phyloP scores from a whole-genome alignment of 2,888 invertebrate species.

The Macrosoma leucophasiata region DNA sequence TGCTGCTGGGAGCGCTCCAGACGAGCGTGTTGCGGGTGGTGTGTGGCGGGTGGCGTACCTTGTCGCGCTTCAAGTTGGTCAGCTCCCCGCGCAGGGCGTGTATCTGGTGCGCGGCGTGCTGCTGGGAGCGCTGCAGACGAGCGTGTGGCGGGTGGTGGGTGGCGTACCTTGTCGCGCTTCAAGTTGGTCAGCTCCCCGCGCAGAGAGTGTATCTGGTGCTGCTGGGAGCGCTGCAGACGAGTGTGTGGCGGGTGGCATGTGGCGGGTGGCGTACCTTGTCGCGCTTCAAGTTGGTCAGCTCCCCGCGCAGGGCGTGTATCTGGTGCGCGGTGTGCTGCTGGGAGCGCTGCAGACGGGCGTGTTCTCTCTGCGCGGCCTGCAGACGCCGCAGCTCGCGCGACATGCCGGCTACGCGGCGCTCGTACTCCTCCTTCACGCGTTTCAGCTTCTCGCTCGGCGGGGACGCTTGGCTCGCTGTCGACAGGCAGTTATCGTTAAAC shows the following conservation, averaged over 20 bases:
- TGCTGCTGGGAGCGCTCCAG: conserved; percentile 88
- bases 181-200: conserved; percentile 87
- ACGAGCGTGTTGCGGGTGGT: conserved; percentile 89
- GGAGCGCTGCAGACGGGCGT: conserved; percentile 87
- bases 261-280: conserved; percentile 88
- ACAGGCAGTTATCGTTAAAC: neutral
- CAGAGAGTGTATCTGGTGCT: conserved; percentile 87
- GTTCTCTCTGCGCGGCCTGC: conserved; percentile 92
- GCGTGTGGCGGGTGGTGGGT: conserved; percentile 80
- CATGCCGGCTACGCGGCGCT: conserved; percentile 88
- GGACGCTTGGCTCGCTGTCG: conserved; percentile 62
- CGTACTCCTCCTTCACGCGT: conserved; percentile 92
- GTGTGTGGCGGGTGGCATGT: no score
- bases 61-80: conserved; percentile 91
- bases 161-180: conserved; percentile 90
- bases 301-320: conserved; percentile 83
- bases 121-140: conserved; percentile 86
- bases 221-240: no score
- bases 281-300: conserved; percentile 90
- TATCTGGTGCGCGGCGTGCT: conserved; percentile 94
- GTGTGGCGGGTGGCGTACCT: conserved; percentile 76
- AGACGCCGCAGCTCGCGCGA: conserved; percentile 89
- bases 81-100: conserved; percentile 86
- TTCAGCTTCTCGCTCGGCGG: conserved; percentile 83
- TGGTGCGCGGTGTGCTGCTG: conserved; percentile 95